Conservation (phyloP, 1,140 invertebrate species). For the Rhagoletis zephyria region DNA sequence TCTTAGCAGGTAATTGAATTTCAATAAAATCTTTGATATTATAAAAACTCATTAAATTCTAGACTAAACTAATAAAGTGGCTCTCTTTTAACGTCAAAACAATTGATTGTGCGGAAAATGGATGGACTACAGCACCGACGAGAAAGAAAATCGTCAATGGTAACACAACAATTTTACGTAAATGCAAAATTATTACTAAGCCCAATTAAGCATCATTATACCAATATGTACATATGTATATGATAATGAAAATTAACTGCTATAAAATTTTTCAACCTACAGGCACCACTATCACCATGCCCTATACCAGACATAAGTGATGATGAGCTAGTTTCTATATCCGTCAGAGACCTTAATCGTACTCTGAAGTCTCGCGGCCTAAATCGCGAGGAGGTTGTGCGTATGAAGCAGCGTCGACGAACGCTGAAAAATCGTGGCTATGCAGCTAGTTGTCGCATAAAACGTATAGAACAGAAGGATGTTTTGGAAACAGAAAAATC, state of each 20-base stretch:
- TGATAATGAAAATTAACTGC: not conserved
- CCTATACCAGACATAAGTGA: constrained; percentile 90
- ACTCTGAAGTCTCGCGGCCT: constrained; percentile 89
- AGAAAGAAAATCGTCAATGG: constrained; percentile 56
- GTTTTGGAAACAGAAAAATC: constrained; percentile 91
- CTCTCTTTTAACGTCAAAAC: not conserved
- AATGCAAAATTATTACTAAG: constrained; percentile 49
- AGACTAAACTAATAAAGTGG: not conserved
- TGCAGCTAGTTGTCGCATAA: constrained; percentile 92
- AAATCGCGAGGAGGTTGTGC: constrained; percentile 87
- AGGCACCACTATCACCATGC: constrained; percentile 87
- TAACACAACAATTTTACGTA: constrained; percentile 58
- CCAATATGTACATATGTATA: not conserved
- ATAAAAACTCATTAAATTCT: not conserved
- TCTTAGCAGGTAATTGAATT: not conserved
- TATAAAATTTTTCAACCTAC: not conserved
- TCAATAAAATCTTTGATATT: not conserved
- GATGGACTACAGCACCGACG: constrained; percentile 30
- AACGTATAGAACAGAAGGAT: constrained; percentile 93
- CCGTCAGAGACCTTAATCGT: constrained; percentile 90
- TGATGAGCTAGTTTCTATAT: constrained; percentile 91
- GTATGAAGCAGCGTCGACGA: constrained; percentile 91
- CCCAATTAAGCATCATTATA: not conserved
- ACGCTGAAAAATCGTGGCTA: constrained; percentile 94
- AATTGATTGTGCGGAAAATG: not conserved